Conservation (phyloP, 2,888 invertebrate genomes). For the Danaus chrysippus region DNA sequence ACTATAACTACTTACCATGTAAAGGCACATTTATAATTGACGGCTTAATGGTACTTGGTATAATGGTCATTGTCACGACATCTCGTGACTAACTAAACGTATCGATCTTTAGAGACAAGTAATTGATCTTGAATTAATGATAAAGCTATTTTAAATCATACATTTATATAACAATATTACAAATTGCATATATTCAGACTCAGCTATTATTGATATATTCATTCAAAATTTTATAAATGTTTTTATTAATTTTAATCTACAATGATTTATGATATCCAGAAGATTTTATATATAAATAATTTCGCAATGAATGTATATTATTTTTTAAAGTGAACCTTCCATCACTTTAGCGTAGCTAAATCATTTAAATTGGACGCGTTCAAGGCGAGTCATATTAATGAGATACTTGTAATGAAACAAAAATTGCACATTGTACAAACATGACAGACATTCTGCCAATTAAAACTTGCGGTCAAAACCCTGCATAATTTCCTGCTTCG, state of each 20-base stretch:
- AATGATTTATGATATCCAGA: too few species aligned
- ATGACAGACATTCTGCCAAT: conserved; percentile 33
- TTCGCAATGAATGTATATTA: conserved; percentile 27
- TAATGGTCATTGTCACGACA: conserved; percentile 38
- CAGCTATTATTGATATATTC: too few species aligned
- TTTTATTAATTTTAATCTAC: too few species aligned
- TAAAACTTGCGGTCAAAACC: conserved; percentile 34
- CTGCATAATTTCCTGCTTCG: conserved; percentile 32
- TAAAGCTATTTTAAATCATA: not conserved
- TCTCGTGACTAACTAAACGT: conserved; percentile 30
- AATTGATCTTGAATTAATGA: conserved; percentile 15
- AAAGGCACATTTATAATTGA: conserved; percentile 44
- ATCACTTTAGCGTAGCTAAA: conserved; percentile 21
- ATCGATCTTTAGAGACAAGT: conserved; percentile 27
- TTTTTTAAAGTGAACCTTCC: conserved; percentile 25
- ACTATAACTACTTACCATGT: conserved; percentile 41
- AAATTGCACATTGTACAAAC: conserved; percentile 36
- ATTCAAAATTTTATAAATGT: too few species aligned
- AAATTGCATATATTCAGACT: too few species aligned
- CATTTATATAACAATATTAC: not conserved
- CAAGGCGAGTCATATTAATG: conserved; percentile 28
- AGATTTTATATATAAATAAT: conserved; percentile 15
- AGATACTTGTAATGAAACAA: conserved; percentile 38
- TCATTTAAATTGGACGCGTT: conserved; percentile 19
- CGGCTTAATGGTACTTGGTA: conserved; percentile 40